These are phyloP conservation scores for Arctopsyche grandis DNA, from an alignment of 1,140 invertebrate species.

Conservation along the genomic window DNA sequence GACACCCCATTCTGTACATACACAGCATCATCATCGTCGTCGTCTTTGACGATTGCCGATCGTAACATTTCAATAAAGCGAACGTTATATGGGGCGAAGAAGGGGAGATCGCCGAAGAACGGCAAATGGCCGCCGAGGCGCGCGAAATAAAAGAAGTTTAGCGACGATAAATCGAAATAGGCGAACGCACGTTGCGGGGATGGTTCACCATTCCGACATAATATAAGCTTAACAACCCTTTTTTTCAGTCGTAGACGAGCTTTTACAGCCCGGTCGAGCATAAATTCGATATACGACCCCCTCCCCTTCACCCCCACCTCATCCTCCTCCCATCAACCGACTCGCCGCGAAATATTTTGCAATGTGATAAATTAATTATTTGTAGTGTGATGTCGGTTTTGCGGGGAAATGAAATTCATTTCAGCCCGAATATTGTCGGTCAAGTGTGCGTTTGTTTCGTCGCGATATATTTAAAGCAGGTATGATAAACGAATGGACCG, in stretches of 20 bases:
- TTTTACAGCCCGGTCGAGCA: too few species aligned
- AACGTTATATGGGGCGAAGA: background rate
- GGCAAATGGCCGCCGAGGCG: constrained; percentile 13
- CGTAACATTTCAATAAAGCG: constrained; percentile 45
- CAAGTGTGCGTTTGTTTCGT: too few species aligned
- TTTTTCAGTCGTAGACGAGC: background rate
- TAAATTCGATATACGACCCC: too few species aligned
- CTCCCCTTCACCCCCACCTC: too few species aligned
- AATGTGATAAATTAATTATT: too few species aligned
- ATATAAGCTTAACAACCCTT: constrained; percentile 17
- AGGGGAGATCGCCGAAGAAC: background rate
- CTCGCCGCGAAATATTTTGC: too few species aligned
- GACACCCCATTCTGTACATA: background rate
- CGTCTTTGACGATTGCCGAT: constrained; percentile 29
- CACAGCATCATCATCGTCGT: background rate
- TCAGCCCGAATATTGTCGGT: background rate
- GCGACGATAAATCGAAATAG: constrained; percentile 36
- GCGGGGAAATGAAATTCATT: background rate
- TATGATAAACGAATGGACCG: too few species aligned
- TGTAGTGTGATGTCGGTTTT: background rate
- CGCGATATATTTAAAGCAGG: too few species aligned
- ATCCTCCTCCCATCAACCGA: too few species aligned
- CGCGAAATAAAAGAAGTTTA: constrained; percentile 35
- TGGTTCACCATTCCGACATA: background rate
- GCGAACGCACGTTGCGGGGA: constrained; percentile 14